These are phyloP conservation scores for Amphiprion percula DNA, from an alignment of 2,113 vertebrate genomes.

Conservation along the genomic window DNA sequence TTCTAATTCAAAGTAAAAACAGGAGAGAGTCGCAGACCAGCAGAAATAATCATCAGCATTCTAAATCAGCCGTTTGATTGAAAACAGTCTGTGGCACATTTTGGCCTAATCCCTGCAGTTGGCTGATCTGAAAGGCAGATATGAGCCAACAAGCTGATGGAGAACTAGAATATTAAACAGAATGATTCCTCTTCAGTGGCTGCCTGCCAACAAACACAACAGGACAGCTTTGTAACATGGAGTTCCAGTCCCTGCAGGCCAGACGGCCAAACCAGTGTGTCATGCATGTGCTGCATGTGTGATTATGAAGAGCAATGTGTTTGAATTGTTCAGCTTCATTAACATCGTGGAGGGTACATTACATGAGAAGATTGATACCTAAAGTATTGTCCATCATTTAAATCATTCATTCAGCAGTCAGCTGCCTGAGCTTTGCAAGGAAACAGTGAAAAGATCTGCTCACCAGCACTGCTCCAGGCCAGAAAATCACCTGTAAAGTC, in stretches of 20 bases:
- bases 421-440: fast-evolving
- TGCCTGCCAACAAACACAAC: slow-evolving; percentile 43
- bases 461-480: no score
- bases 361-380: no score
- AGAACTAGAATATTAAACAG: slow-evolving; percentile 31
- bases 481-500: no score
- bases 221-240: slow-evolving; percentile 59
- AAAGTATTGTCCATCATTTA: neutral
- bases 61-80: slow-evolving; percentile 18
- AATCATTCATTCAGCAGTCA: neutral
- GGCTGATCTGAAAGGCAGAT: slow-evolving; percentile 27
- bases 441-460: no score
- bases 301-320: no score
- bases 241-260: slow-evolving; percentile 45
- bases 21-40: neutral
- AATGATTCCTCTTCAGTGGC: slow-evolving; percentile 38
- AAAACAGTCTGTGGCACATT: slow-evolving; percentile 16
- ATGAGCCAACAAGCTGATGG: slow-evolving; percentile 25
- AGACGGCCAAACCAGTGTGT: slow-evolving; percentile 2
- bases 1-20: slow-evolving; percentile 1
- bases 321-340: no score
- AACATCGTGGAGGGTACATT: neutral
- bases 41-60: neutral
- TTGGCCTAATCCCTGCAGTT: slow-evolving; percentile 46
- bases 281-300: neutral